Evolutionary conservation across 1,140 invertebrate genomes (phyloP).

Genomic region (Cydia fagiglandana): DNA sequence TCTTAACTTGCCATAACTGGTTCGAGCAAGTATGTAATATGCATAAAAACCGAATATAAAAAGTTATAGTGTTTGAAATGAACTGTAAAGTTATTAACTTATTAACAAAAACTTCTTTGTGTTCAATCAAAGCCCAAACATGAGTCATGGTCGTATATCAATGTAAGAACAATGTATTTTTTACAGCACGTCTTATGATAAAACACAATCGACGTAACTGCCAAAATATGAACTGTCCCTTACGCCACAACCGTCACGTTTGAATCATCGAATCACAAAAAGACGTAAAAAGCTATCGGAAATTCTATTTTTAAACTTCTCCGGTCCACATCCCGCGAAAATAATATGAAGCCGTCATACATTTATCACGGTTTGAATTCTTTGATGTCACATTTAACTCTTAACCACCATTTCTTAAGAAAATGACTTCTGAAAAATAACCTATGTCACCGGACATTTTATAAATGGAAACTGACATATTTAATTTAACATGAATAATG

Average conservation of each 20-base stretch:
- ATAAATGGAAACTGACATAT: constrained; percentile 28
- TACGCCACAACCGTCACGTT: neutral
- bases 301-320: constrained; percentile 1
- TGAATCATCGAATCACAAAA: neutral
- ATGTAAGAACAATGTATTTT: neutral
- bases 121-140: neutral
- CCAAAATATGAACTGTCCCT: neutral
- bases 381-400: constrained; percentile 52
- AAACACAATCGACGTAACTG: neutral
- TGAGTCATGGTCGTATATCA: neutral
- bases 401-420: neutral
- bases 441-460: constrained; percentile 19
- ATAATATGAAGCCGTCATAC: constrained; percentile 52
- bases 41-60: neutral
- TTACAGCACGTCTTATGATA: neutral
- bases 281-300: neutral
- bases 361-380: constrained; percentile 51
- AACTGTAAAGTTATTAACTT: neutral
- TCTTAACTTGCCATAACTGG: neutral
- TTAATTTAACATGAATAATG: constrained; percentile 28
- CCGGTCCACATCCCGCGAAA: constrained; percentile 34
- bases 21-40: neutral
- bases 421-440: constrained; percentile 19
- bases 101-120: neutral
- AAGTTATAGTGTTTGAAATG: neutral